Evolutionary conservation across 2,113 vertebrate genomes (phyloP), one percentile per base, ranked within the genome.

Genomic region (Tychaedon coryphoeus): DNA sequence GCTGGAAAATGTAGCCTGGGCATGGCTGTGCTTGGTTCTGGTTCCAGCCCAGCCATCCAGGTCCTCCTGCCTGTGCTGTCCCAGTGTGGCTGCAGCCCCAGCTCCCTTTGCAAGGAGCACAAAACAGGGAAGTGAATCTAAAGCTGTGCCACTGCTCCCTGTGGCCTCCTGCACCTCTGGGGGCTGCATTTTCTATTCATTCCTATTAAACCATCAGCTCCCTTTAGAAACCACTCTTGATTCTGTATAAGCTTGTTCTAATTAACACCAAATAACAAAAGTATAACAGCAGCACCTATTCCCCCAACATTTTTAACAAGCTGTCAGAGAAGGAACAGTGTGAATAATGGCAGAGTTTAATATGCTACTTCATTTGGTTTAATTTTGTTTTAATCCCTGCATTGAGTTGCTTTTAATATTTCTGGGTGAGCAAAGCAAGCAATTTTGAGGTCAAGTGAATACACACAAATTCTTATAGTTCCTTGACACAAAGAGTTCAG

Each of bases 241-340:
- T 89, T 87, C 83, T 38, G 36, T 92, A 61, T 77, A 60, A 97
- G 82, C 96, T 93, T 94, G 89, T 82, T 96, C 97, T 98, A 97
- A 98, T 98, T 98, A 98, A 98, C 98, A 64, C 98, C 90, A 95
- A 98, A 98, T 98, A 98, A 97, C 61, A 40, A 96, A 97, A 98
- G 97, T 90, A 75, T 93, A 92, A 95, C 97, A 92, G 94, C 66
- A 94, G 96, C 97, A 97, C 97, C 96, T 97, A 96, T 91, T 84
- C 96, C 84, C 93, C 94, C 97, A 96, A 88, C 93, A 45, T 89
- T 71, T 96, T 97, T 96, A 95, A 95, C 97, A 97, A 97, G 97
- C 97, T 98, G 97, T 97, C 96, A 97, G 93, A 93, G 86, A 91
- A 90, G 10, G 84, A 96, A 80, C 51, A 66, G 98, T 97, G 97